Percentiles rank a stretch among this genome's conserved stretches.
Evolutionary conservation across 2,113 vertebrate genomes (phyloP).

Genomic region (Oreotrochilus melanogaster): DNA sequence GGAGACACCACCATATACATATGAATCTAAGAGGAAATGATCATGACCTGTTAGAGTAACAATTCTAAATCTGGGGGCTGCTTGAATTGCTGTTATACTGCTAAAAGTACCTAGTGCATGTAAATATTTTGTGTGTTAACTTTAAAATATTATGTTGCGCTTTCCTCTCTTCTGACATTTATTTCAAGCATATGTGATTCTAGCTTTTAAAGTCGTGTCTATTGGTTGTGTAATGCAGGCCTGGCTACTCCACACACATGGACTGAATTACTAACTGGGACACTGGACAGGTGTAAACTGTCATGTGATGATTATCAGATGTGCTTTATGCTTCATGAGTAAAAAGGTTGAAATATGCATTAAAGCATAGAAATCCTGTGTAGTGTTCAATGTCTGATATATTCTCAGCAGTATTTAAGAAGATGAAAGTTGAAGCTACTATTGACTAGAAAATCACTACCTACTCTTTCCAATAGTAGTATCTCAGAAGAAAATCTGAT

Average conservation of each 20-base stretch:
- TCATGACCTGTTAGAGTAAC: not conserved
- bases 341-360: not conserved
- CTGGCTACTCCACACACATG: not conserved
- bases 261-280: slow-evolving; percentile 17
- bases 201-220: not conserved
- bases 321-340: not conserved
- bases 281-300: not conserved
- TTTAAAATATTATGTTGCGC: not conserved
- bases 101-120: not conserved
- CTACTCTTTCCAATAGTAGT: not conserved
- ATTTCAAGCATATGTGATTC: not conserved
- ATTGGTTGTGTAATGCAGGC: not conserved
- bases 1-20: not conserved
- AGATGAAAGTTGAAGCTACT: not conserved
- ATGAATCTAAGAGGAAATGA: not conserved
- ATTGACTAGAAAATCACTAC: no score
- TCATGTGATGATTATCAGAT: not conserved
- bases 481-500: not conserved
- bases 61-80: not conserved
- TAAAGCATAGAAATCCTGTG: not conserved
- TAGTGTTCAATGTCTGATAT: not conserved
- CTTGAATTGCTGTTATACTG: not conserved
- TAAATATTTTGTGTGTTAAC: not conserved
- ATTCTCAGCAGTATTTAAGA: not conserved
- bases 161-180: slow-evolving; percentile 38